Evolutionary conservation across 2,888 invertebrate genomes (phyloP).

Genomic region (Drosophila sordidula): DNA sequence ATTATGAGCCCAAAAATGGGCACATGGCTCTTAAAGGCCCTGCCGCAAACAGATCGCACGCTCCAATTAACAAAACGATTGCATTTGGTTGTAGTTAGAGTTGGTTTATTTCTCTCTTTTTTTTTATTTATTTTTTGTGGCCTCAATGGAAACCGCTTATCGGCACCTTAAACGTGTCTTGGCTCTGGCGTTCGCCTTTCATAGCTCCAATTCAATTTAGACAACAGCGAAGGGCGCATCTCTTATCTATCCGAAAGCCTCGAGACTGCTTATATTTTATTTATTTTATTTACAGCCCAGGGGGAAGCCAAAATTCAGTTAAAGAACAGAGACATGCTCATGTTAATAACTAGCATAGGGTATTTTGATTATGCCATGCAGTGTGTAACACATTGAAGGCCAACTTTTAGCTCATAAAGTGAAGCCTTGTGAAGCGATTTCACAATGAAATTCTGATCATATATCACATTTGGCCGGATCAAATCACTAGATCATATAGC

Average conservation of each 20-base stretch:
- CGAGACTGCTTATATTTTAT: conserved; percentile 17
- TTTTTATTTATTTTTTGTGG: neutral
- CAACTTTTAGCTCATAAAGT: neutral
- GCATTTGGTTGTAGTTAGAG: conserved; percentile 13
- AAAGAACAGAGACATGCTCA: neutral
- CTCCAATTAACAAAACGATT: conserved; percentile 63
- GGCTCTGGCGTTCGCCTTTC: conserved; percentile 3
- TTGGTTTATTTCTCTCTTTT: neutral
- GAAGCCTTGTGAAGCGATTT: no score
- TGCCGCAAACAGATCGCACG: conserved; percentile 62
- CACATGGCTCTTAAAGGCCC: conserved; percentile 16
- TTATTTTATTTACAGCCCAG: conserved; percentile 12
- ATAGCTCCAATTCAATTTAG: conserved; percentile 43
- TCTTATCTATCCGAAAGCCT: conserved; percentile 21
- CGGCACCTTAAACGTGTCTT: conserved; percentile 43
- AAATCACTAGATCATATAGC: no score
- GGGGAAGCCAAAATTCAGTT: conserved; percentile 10
- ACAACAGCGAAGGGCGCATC: conserved; percentile 10
- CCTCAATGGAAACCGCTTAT: conserved; percentile 36
- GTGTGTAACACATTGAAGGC: neutral
- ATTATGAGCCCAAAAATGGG: conserved; percentile 32
- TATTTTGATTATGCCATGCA: conserved; percentile 3
- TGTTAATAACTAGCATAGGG: neutral
- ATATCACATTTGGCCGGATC: no score
- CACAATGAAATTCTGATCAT: no score